Base-by-base conservation (phyloP, 2,888 invertebrate genomes). In the Norana najaformis region DNA sequence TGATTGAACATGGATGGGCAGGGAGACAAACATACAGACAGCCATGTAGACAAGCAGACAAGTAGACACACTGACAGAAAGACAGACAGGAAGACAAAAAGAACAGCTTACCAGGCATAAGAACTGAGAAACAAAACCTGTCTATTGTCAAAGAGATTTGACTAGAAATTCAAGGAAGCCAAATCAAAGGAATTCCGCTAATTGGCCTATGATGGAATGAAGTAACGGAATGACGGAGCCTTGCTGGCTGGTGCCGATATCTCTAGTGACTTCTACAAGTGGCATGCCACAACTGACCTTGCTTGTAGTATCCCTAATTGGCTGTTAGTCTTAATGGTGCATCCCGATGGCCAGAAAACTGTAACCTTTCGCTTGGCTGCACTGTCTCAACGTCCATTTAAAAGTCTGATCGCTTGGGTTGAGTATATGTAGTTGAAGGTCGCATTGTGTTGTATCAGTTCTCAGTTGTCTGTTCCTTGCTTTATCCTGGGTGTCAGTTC, bases 151-250 rank as follows among this genome's bases (percentile, higher is more conserved):
- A 30, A 0, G 16, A 69, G 69, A 5, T 11, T 69, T 69, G n/a
- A 69, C n/a, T 69, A 69, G 69, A 69, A 69, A 11, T 0, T 69
- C n/a, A 69, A 69, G 30, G 69, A 69, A 69, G n/a, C 69, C 69
- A 69, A 69, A 69, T n/a, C 8, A 6, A 13, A 8, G 69, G 69
- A 30, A 69, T 69, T 69, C 30, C n/a, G 8, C 13, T 69, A 69
- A 69, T 69, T 69, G 69, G 69, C n/a, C n/a, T 69, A 69, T 30
- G 69, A n/a, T 69, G 69, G 69, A 69, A 69, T 69, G 69, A 69
- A 20, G 23, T 23, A 23, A 23, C 23, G 47, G 47, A 8, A n/a
- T 16, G 30, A 69, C 1, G 69, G 69, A n/a, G 69, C 69, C 69
- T n/a, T 30, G 69, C 8, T 69, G 69, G 69, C 69, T 69, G 69